Percentiles rank a stretch among this genome's conserved stretches.
Conservation (phyloP, 2,797 vertebrate genomes). For the Lophius americanus region DNA sequence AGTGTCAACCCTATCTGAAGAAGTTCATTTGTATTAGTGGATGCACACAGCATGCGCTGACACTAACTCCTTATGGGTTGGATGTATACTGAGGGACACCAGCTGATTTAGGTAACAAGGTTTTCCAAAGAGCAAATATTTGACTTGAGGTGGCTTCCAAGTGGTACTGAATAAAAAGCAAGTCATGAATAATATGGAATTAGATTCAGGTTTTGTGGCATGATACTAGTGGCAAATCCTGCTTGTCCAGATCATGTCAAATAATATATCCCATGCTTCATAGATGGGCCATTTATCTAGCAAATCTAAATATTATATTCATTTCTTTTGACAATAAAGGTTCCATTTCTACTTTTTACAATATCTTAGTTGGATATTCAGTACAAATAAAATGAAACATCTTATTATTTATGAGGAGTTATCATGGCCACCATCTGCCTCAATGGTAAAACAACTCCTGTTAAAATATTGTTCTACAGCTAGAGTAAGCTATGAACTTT, state of each 20-base stretch:
- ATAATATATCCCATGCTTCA: conserved; percentile 28
- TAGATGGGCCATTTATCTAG: conserved; percentile 11
- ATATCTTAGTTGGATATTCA: conserved; percentile 87
- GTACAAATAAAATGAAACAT: conserved; percentile 95
- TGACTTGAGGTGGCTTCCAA: conserved; percentile 63
- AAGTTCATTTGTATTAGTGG: conserved; percentile 84
- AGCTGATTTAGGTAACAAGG: conserved; percentile 83
- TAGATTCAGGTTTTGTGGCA: conserved; percentile 55
- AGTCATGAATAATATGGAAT: conserved; percentile 35
- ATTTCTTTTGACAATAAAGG: conserved; percentile 56
- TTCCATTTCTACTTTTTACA: conserved; percentile 83
- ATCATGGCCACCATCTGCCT: conserved; percentile 17
- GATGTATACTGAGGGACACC: conserved; percentile 76
- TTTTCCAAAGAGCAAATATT: conserved; percentile 80
- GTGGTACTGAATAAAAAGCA: conserved; percentile 56
- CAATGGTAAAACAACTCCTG: conserved; percentile 27
- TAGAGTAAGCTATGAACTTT: conserved; percentile 26
- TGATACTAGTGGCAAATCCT: conserved; percentile 38
- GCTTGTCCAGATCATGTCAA: conserved; percentile 53
- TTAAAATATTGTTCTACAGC: not conserved
- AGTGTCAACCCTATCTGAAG: conserved; percentile 75
- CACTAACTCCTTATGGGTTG: conserved; percentile 64
- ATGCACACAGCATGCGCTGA: conserved; percentile 76
- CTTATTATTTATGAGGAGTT: conserved; percentile 60
- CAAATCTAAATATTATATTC: conserved; percentile 28